Evolutionary conservation across 2,797 vertebrate genomes (phyloP), one percentile per base, ranked within the genome.

Genomic region (Meriones psammophilus): DNA sequence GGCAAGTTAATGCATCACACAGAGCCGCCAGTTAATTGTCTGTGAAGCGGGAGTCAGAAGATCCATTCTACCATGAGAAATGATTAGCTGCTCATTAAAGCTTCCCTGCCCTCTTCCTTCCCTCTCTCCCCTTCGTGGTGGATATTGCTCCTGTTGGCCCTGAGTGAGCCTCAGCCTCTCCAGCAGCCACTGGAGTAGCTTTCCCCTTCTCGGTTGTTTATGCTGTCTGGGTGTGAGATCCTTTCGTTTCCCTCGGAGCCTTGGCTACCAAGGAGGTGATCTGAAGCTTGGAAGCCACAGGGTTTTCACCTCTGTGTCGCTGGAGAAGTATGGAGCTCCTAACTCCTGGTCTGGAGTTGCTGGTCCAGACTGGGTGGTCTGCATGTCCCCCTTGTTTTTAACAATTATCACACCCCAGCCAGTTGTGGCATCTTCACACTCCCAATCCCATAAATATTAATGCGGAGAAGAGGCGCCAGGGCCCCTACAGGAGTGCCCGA

Each of bases 381-480:
- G 28, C 91, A 88, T 81, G 74, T 24, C 3, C 14, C 8, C 28
- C 86, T 88, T 94, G 4, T 89, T 89, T 81, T 95, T 71, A 89
- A 91, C 71, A 83, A 54, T 94, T 84, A 92, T 94, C 96, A 91
- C 91, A 88, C 92, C 76, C 64, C 87, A 78, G 93, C 78, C 68
- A 50, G 74, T 87, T 64, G 81, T 95, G 94, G 80, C 68, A 81
- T 95, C 92, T 95, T 96, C 92, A 91, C 96, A 97, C 92, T 94
- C 92, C 91, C 89, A 96, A 97, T 81, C 89, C 94, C 92, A 94
- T 97, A 94, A 97, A 97, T 97, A 97, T 96, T 97, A 83, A 97
- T 94, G 89, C 95, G 46, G 76, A 91, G 66, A 74, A 85, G 78
- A 91, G 92, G 77, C 60, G 86, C 74, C 79, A 68, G 91, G 73